Base-by-base conservation (phyloP, 2,113 vertebrate species). In the Dinomys branickii region DNA sequence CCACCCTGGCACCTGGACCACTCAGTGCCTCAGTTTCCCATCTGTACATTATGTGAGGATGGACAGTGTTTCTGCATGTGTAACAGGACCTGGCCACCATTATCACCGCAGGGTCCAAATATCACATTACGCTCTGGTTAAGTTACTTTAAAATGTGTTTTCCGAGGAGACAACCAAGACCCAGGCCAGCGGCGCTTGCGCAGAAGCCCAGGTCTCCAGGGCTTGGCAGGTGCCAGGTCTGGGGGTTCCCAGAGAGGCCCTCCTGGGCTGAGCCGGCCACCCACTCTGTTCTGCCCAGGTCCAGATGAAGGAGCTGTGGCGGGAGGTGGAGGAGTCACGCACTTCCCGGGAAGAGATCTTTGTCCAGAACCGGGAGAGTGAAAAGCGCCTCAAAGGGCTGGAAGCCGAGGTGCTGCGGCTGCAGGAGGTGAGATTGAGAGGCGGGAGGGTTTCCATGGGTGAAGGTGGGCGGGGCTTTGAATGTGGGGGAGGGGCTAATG, bases 271-370 rank as follows among this genome's bases (percentile, higher is more conserved):
- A 77, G 33, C 47, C 12, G 0, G 0, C n/a, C 61, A 7, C 58
- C 71, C 4, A 0, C 28, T 88, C 33, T 0, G 3, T 77, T 89
- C 56, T 24, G 5, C 67, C 17, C 98, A 99, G 99, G 96, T 95
- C 95, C 99, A 99, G 98, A 98, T 99, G 98, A 99, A 99, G 94
- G 99, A 99, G 94, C 58, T 99, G 52, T 98, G 99, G 96, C 98
- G 99, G 1, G 99, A 99, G 97, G 98, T 99, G 28, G 99, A 99
- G 52, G 99, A 99, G 90, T 96, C 98, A 0, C 99, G 99, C 78
- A 92, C 98, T 50, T 94, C 98, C 26, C 98, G 99, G 4, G 99
- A 99, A 2, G 99, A 99, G 82, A 98, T 99, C 44, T 98, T 99
- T 2, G 58, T 97, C 56, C 99, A 99, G 89, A 99, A 98, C 35